Conservation (phyloP, 2,888 invertebrate genomes). For the Crematogaster levior region DNA sequence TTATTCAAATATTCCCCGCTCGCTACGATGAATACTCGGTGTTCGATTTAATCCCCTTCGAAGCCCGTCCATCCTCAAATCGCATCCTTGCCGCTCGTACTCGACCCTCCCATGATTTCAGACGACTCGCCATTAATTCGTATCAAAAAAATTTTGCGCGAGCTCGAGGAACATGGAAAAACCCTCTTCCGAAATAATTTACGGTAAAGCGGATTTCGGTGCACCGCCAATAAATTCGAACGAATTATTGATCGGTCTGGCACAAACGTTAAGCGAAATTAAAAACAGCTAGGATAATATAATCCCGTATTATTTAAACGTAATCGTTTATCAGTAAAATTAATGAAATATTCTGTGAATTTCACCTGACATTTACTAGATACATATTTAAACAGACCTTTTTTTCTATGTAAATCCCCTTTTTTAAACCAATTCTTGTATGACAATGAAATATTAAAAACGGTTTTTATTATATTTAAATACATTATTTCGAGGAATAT, state of each 20-base stretch:
- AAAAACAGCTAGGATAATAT: not conserved
- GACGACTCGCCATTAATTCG: conserved; percentile 44
- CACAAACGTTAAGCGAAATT: conserved; percentile 16
- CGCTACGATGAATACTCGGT: conserved; percentile 76
- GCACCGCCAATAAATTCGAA: not conserved
- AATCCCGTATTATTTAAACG: conserved; percentile 10
- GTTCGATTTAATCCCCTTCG: conserved; percentile 77
- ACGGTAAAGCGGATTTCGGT: conserved; percentile 27
- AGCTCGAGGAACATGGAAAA: conserved; percentile 20
- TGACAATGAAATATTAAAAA: conserved; percentile 28
- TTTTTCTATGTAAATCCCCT: not conserved
- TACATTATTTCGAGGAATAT: conserved; percentile 24
- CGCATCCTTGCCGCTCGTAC: conserved; percentile 25
- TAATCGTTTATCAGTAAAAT: conserved; percentile 17
- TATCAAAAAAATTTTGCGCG: conserved; percentile 34
- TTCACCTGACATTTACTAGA: conserved; percentile 2
- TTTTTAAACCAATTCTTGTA: conserved; percentile 15
- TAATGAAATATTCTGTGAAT: conserved; percentile 24
- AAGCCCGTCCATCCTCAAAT: conserved; percentile 48
- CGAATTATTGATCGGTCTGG: conserved; percentile 5
- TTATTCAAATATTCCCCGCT: conserved; percentile 78
- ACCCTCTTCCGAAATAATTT: not conserved
- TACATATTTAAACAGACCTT: not conserved
- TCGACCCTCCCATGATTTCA: conserved; percentile 11
- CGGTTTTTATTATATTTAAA: not conserved